Evolutionary conservation across 2,888 invertebrate species (phyloP).

Genomic region (Pheosia tremula): DNA sequence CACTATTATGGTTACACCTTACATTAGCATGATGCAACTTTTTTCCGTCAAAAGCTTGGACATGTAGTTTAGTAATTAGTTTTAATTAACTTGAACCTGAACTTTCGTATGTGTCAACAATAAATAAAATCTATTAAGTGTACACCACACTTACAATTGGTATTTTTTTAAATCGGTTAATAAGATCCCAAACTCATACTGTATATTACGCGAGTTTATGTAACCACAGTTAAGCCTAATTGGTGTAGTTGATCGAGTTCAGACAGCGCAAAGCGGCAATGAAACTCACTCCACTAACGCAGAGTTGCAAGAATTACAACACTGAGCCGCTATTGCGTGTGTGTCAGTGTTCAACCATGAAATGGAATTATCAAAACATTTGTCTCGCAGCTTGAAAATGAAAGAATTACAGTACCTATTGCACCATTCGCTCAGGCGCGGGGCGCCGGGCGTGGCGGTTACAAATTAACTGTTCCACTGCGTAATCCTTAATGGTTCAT

Average conservation of each 20-base stretch:
- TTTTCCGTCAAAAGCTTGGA: too few species aligned
- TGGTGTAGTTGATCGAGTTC: conserved; percentile 34
- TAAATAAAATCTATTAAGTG: too few species aligned
- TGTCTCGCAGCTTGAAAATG: conserved; percentile 24
- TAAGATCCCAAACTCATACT: neutral
- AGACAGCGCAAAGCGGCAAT: conserved; percentile 14
- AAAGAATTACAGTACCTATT: conserved; percentile 20
- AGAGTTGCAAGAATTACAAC: conserved; percentile 42
- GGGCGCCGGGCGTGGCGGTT: neutral
- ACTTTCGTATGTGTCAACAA: too few species aligned
- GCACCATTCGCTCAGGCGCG: conserved; percentile 14
- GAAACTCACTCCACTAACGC: conserved; percentile 24
- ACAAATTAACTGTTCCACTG: neutral
- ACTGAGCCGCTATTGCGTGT: conserved; percentile 42
- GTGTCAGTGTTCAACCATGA: conserved; percentile 44
- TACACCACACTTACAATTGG: too few species aligned
- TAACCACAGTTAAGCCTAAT: conserved; percentile 30
- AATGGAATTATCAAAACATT: conserved; percentile 41
- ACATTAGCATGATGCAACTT: too few species aligned
- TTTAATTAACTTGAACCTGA: too few species aligned
- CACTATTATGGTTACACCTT: too few species aligned
- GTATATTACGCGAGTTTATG: conserved; percentile 18
- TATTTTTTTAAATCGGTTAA: too few species aligned
- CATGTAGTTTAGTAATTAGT: too few species aligned
- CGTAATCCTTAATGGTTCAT: neutral